A percentile compares a stretch with the other conserved stretches of the same genome.
phyloP scores from a whole-genome alignment of 2,113 vertebrate genomes.

The Pluvianellus socialis region DNA sequence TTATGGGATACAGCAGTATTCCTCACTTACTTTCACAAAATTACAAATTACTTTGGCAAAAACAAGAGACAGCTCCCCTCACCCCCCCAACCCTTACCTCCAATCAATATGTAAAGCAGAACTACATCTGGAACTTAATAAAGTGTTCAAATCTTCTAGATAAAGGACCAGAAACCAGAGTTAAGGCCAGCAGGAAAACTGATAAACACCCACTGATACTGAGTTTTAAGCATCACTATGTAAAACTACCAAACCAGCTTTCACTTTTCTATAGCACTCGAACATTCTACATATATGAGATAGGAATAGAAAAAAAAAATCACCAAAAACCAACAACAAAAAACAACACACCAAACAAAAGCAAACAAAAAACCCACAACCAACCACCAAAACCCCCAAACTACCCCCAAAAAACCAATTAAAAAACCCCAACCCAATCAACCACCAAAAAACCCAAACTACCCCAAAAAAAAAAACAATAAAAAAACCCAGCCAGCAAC shows the following conservation, averaged over 20 bases:
- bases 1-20: neutral
- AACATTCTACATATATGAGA: neutral
- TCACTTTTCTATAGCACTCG: neutral
- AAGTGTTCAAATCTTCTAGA: neutral
- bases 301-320: neutral
- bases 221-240: neutral
- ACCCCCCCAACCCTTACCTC: too few species aligned
- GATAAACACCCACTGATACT: neutral
- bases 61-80: neutral
- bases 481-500: neutral
- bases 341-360: neutral
- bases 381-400: neutral
- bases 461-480: neutral
- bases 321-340: neutral
- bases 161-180: neutral
- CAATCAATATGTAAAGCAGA: neutral
- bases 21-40: neutral
- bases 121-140: neutral
- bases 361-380: neutral
- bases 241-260: neutral
- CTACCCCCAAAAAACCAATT: neutral
- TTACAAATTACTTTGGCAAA: neutral
- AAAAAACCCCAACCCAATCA: too few species aligned
- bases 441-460: neutral
- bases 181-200: neutral